phyloP scores from a whole-genome alignment of 2,888 invertebrate species.

The Cinara cedri region DNA sequence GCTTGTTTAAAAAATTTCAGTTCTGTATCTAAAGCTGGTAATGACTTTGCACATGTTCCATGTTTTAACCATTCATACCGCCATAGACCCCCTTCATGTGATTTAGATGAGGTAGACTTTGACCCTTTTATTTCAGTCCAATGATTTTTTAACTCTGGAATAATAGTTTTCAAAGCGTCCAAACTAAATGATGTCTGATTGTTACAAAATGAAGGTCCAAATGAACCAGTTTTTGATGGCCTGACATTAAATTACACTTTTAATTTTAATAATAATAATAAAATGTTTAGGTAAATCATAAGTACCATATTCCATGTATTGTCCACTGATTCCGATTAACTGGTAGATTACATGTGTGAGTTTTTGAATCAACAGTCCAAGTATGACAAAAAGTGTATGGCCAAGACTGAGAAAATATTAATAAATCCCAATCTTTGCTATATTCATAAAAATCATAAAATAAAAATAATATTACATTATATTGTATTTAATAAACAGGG shows the following conservation, averaged over 20 bases:
- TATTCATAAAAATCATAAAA: constrained; percentile 1
- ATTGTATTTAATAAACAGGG: too few relatives aligned
- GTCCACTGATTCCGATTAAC: constrained; percentile 72
- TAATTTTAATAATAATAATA: background rate
- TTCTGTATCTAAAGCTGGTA: constrained; percentile 69
- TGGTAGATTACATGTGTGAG: constrained; percentile 72
- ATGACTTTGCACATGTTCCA: constrained; percentile 75
- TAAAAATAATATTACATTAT: background rate
- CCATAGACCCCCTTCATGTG: constrained; percentile 69
- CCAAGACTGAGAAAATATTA: constrained; percentile 84
- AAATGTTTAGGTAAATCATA: constrained; percentile 17
- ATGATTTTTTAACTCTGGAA: constrained; percentile 67
- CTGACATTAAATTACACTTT: constrained; percentile 59
- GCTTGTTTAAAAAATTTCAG: constrained; percentile 74
- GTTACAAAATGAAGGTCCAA: constrained; percentile 77
- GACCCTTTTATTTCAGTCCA: constrained; percentile 77
- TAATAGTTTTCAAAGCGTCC: constrained; percentile 68
- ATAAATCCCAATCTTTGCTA: constrained; percentile 71
- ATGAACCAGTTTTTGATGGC: constrained; percentile 74
- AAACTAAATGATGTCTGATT: constrained; percentile 72
- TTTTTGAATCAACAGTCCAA: constrained; percentile 65
- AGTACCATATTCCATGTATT: constrained; percentile 79
- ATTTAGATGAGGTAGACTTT: constrained; percentile 62
- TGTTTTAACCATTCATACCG: constrained; percentile 84
- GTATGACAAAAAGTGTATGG: constrained; percentile 74